Conservation (phyloP, 2,797 vertebrate species). For the Synaphobranchus kaupii region DNA sequence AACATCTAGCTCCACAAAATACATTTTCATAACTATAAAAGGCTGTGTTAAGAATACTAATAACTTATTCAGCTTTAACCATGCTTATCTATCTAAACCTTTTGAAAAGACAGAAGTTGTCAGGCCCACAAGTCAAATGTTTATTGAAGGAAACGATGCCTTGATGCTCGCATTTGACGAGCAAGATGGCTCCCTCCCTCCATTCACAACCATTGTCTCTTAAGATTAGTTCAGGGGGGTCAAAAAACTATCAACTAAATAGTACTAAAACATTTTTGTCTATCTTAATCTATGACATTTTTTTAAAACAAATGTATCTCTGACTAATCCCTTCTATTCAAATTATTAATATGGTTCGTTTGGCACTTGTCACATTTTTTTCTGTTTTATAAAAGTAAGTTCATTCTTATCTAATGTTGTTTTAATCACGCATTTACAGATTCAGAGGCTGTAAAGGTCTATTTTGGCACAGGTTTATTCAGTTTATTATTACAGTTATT, state of each 20-base stretch:
- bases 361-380: conserved; percentile 83
- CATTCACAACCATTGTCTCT: conserved; percentile 42
- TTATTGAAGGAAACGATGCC: conserved; percentile 66
- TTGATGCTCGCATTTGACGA: conserved; percentile 63
- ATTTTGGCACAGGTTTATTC: conserved; percentile 80
- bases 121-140: conserved; percentile 68
- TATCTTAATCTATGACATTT: conserved; percentile 43
- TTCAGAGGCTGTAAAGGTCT: conserved; percentile 66
- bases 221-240: conserved; percentile 61
- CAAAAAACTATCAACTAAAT: conserved; percentile 61
- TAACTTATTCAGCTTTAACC: conserved; percentile 74
- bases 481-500: conserved; percentile 65
- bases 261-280: conserved; percentile 45
- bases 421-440: conserved; percentile 72
- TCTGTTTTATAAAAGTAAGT: conserved; percentile 76
- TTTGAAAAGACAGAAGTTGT: conserved; percentile 56
- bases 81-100: conserved; percentile 70
- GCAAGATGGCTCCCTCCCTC: conserved; percentile 58
- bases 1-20: conserved; percentile 85
- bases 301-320: conserved; percentile 56
- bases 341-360: conserved; percentile 77
- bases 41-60: conserved; percentile 79
- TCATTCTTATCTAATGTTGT: conserved; percentile 69
- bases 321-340: conserved; percentile 53
- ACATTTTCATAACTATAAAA: conserved; percentile 84